Percentiles rank a stretch among this genome's conserved stretches.
Evolutionary conservation across 2,113 vertebrate genomes (phyloP).

Genomic region (Vireo altiloquus): DNA sequence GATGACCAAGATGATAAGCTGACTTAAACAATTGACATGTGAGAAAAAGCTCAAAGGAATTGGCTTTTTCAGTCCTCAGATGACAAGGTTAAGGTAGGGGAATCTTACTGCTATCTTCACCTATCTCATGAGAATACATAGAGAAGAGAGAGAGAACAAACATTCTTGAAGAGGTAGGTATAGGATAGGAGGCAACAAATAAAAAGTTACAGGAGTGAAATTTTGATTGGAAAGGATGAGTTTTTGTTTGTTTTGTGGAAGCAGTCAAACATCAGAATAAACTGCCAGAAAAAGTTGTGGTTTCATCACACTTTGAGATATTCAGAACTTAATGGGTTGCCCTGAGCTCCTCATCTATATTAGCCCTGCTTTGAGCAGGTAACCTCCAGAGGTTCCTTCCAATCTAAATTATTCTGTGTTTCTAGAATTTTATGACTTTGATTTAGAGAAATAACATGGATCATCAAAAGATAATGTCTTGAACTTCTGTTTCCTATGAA

Average conservation of each 20-base stretch:
- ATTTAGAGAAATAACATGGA: not conserved
- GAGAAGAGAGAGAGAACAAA: not conserved
- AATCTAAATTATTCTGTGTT: not conserved
- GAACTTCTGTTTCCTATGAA: not conserved
- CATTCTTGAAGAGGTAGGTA: not conserved
- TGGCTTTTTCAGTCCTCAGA: not conserved
- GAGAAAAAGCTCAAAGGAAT: not conserved
- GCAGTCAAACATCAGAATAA: not conserved
- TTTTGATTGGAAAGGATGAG: not conserved
- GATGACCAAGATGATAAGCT: not conserved
- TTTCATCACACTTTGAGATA: not conserved
- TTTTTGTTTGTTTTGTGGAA: not conserved
- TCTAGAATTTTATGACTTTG: not conserved
- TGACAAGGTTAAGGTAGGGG: not conserved
- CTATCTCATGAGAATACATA: not conserved
- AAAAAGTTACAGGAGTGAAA: not conserved
- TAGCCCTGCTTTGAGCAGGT: not conserved
- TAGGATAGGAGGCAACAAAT: not conserved
- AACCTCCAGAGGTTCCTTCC: not conserved
- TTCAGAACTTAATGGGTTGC: not conserved
- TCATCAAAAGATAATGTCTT: not conserved
- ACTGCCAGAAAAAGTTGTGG: not conserved
- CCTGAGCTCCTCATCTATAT: not conserved
- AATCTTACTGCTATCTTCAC: not conserved
- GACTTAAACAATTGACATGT: not conserved